A percentile compares a stretch with the other conserved stretches of the same genome.
These are phyloP conservation scores for Drosophila bifasciata DNA, from an alignment of 1,140 invertebrate species.

Conservation along the genomic window DNA sequence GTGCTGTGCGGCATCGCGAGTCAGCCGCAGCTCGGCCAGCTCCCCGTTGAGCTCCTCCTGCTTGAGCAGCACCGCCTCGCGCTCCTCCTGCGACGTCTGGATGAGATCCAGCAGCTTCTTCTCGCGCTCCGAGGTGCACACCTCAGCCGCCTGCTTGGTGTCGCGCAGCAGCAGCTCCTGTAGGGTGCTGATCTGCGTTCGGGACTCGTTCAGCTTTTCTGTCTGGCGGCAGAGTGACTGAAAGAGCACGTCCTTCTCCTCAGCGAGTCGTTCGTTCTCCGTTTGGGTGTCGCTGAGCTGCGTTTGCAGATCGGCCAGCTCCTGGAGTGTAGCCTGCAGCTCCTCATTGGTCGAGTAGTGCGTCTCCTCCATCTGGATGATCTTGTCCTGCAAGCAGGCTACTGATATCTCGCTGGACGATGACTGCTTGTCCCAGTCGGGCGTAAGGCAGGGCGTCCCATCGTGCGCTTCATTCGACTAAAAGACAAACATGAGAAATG, in stretches of 20 bases:
- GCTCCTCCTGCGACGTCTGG: constrained; percentile 93
- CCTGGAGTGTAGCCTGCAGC: constrained; percentile 96
- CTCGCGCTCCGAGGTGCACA: constrained; percentile 89
- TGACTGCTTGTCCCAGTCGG: constrained; percentile 95
- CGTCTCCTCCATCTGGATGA: constrained; percentile 90
- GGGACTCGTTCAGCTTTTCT: constrained; percentile 93
- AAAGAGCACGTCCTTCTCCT: constrained; percentile 94
- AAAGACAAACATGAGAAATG: neutral
- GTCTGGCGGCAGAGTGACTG: constrained; percentile 96
- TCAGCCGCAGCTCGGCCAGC: constrained; percentile 86
- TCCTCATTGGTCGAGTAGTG: constrained; percentile 95
- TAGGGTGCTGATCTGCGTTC: constrained; percentile 88
- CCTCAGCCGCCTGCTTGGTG: constrained; percentile 87
- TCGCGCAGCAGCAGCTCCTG: constrained; percentile 88
- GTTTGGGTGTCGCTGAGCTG: constrained; percentile 93
- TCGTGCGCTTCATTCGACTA: constrained; percentile 64
- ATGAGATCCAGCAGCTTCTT: constrained; percentile 93
- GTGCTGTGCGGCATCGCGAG: constrained; percentile 85
- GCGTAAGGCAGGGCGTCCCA: constrained; percentile 87
- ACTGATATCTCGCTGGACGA: constrained; percentile 95
- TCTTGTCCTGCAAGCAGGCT: constrained; percentile 95
- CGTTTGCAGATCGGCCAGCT: constrained; percentile 94
- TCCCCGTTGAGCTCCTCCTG: constrained; percentile 91
- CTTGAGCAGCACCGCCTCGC: constrained; percentile 89
- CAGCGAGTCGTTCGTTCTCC: constrained; percentile 93